A percentile compares a stretch with the other conserved stretches of the same genome.
phyloP scores from a whole-genome alignment of 2,113 vertebrate species.

The Tragelaphus imberbis region DNA sequence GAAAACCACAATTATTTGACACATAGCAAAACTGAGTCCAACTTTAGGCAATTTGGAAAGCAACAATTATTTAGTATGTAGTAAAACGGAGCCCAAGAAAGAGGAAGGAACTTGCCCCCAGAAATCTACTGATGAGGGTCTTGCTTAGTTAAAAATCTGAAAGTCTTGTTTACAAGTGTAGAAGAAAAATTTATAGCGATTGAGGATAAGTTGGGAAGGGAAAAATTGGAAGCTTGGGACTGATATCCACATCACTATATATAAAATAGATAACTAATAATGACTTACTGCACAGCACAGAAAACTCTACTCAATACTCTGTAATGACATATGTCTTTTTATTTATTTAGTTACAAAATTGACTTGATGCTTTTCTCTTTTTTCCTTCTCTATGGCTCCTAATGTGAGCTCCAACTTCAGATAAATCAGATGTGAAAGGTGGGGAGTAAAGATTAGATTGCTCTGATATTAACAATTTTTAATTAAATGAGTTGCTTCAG shows the following conservation, averaged over 20 bases:
- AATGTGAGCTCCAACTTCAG: background rate
- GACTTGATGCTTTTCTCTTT: background rate
- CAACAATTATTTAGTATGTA: background rate
- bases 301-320: background rate
- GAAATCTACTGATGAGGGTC: background rate
- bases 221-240: background rate
- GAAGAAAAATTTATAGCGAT: background rate
- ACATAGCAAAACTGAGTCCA: conserved; percentile 12
- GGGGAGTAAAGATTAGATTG: conserved; percentile 25
- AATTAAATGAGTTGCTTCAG: conserved; percentile 47
- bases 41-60: background rate
- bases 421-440: conserved; percentile 33
- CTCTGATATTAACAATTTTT: conserved; percentile 36
- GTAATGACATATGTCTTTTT: background rate
- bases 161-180: background rate
- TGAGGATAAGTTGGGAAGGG: too few relatives aligned
- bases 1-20: background rate
- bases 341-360: conserved; percentile 19
- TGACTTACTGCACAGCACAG: background rate
- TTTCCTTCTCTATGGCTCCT: background rate
- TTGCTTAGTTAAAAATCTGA: background rate
- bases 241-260: background rate
- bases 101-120: background rate
- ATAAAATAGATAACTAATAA: background rate
- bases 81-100: background rate